Percentiles rank a stretch among this genome's conserved stretches.
These are phyloP conservation scores for Tupiocoris notatus DNA, from an alignment of 2,888 invertebrate genomes.

Conservation along the genomic window DNA sequence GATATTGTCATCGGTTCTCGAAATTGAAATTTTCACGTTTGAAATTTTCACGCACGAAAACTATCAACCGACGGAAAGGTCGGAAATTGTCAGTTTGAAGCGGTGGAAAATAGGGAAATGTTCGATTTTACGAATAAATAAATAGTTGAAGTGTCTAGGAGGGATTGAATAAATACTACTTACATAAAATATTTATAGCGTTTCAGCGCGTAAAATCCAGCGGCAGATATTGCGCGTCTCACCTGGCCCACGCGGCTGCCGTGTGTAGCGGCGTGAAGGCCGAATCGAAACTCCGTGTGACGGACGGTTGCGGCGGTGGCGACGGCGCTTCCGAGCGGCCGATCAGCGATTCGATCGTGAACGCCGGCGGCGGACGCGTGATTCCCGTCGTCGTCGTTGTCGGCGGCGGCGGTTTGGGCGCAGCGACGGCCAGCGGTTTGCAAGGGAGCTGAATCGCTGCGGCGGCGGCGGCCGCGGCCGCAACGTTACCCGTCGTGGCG, in stretches of 20 bases:
- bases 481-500: conserved; percentile 20
- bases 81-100: too few relatives aligned
- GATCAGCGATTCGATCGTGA: conserved; percentile 62
- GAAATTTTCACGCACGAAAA: too few relatives aligned
- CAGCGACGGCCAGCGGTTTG: conserved; percentile 51
- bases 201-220: not conserved
- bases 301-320: conserved; percentile 44
- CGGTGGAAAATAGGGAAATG: too few relatives aligned
- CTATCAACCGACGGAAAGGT: too few relatives aligned
- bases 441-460: conserved; percentile 46
- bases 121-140: too few relatives aligned
- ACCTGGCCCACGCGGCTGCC: conserved; percentile 55
- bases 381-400: conserved; percentile 50
- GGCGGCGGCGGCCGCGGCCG: not conserved
- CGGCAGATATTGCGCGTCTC: conserved; percentile 37
- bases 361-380: conserved; percentile 52
- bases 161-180: not conserved
- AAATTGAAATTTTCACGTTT: too few relatives aligned
- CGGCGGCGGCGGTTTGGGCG: conserved; percentile 50
- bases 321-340: conserved; percentile 52
- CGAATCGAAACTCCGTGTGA: conserved; percentile 59
- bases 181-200: not conserved
- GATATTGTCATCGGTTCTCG: too few relatives aligned
- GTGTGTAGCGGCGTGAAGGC: conserved; percentile 69
- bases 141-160: too few relatives aligned